Base-by-base conservation (phyloP, 37 sponge, comb jelly and placozoan species). In the Cladorhizidae sp. region DNA sequence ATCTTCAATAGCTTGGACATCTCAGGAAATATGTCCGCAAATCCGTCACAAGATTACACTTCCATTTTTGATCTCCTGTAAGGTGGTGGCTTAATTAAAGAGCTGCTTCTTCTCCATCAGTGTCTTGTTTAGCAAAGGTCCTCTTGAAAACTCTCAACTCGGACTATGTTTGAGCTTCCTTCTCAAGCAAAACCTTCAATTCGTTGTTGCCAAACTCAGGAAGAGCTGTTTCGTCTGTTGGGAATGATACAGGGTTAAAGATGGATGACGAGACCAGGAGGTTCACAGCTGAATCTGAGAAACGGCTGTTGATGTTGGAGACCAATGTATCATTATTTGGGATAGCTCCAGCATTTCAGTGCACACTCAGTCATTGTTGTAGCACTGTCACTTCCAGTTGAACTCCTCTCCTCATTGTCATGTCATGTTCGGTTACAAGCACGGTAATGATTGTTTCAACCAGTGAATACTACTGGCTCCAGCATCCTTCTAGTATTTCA, bases 11-110 rank as follows among this genome's bases (percentile, higher is more conserved):
- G 40, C 17, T 51, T 75, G n/a, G 52, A 8, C 6, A 3, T 8
- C 43, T 14, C 11, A n/a, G 76, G 76, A 52, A 75, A 75, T 21
- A 75, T 1, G 25, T 21, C 57, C 25, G 7, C 50, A 21, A 12
- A 74, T 21, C 49, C 75, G 8, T 45, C 75, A 74, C 49, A 74
- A 39, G 75, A 23, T 45, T 74, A 51, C 75, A 74, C 45, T 7
- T 43, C 49, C 8, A 45, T 45, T 74, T 74, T 74, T 25, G 45
- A 3, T 3, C 45, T 54, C 54, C 45, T 51, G 3, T 43, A 32
- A 54, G 49, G 49, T 74, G 75, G 75, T 43, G 49, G 28, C 73
- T n/a, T n/a, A n/a, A n/a, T 74, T 74, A 45, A 45, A n/a, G 29
- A 28, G 6, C 62, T 61, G 25, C 62, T 61, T 61, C 29, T 61